phyloP scores from a whole-genome alignment of 2,888 invertebrate species.

The Cosmorhoe ocellata region DNA sequence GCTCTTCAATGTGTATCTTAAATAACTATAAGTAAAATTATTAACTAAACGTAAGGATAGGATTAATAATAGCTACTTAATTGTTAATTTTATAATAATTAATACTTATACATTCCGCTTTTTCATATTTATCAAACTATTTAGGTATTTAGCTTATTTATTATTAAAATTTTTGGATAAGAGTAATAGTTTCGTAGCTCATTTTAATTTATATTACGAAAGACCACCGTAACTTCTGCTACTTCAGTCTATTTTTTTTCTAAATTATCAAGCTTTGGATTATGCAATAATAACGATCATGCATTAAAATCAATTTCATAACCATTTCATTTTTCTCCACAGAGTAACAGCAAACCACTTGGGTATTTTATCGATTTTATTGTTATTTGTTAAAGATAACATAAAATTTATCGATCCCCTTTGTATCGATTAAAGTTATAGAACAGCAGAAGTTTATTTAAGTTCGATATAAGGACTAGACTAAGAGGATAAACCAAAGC shows the following conservation, averaged over 20 bases:
- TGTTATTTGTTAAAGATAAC: too few relatives aligned
- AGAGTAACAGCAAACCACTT: too few relatives aligned
- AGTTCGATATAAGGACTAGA: conserved; percentile 28
- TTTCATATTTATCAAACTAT: conserved; percentile 37
- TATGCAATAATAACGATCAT: not conserved
- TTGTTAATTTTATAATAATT: too few relatives aligned
- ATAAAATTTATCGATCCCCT: conserved; percentile 14
- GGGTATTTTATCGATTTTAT: too few relatives aligned
- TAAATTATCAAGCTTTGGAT: not conserved
- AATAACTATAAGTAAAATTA: not conserved
- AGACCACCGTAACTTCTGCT: conserved; percentile 51
- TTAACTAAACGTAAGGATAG: conserved; percentile 6
- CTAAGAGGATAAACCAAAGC: conserved; percentile 73
- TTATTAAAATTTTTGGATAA: not conserved
- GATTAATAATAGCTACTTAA: too few relatives aligned
- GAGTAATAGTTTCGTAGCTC: conserved; percentile 4
- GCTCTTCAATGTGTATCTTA: not conserved
- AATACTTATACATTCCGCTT: conserved; percentile 60
- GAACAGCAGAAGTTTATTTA: conserved; percentile 28
- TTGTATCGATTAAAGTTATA: conserved; percentile 10
- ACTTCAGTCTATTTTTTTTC: too few relatives aligned
- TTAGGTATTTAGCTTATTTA: too few relatives aligned
- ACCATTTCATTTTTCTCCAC: too few relatives aligned
- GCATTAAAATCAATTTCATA: not conserved
- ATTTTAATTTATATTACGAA: conserved; percentile 40